A percentile compares a stretch with the other conserved stretches of the same genome.
Evolutionary conservation across 2,113 vertebrate genomes (phyloP).

Genomic region (Mustelus asterias): DNA sequence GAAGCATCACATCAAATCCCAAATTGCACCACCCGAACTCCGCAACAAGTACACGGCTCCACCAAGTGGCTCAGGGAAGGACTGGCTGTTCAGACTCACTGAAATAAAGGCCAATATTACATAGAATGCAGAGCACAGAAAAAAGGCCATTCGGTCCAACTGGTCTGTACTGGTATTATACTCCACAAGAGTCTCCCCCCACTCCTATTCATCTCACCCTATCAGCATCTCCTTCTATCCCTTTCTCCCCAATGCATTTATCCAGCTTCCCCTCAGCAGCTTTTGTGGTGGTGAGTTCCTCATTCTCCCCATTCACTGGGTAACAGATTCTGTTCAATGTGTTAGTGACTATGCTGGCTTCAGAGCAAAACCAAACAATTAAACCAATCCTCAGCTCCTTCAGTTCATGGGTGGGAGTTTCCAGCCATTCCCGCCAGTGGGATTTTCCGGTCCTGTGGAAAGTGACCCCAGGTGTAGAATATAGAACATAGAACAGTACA

Average conservation of each 20-base stretch:
- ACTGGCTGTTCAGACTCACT: neutral
- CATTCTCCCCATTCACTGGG: neutral
- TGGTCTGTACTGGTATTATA: neutral
- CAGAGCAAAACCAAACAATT: too few species aligned
- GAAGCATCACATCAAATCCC: neutral
- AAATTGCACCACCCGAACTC: neutral
- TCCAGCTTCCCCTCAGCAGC: neutral
- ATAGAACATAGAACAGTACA: too few species aligned
- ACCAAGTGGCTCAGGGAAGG: neutral
- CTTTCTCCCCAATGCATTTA: neutral
- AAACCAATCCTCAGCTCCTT: too few species aligned
- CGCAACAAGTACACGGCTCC: neutral
- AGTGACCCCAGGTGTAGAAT: too few species aligned
- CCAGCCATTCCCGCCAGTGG: too few species aligned
- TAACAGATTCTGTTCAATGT: neutral
- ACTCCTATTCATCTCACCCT: neutral
- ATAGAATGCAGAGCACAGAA: neutral
- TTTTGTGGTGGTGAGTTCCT: neutral
- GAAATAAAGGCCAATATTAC: neutral
- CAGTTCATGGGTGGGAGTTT: too few species aligned
- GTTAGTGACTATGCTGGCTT: too few species aligned
- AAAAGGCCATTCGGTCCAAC: neutral
- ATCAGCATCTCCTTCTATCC: neutral
- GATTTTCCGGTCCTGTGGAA: too few species aligned
- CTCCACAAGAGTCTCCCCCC: neutral